Base-by-base conservation (phyloP, 2,888 invertebrate species). In the Schizotus pectinicornis region DNA sequence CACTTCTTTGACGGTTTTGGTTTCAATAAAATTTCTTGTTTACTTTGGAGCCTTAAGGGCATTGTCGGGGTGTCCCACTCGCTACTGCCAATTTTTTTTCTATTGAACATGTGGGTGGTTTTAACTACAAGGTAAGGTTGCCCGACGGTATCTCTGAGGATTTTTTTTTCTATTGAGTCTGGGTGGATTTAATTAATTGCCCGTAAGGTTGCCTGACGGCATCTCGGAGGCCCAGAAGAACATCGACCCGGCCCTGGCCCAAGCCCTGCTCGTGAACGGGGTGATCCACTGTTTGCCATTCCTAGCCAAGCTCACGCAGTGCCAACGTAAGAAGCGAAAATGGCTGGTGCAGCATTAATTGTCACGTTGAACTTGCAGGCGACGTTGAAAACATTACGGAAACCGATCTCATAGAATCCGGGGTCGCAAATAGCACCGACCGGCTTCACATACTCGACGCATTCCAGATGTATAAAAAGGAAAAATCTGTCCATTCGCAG, bases 231-330 rank as follows among this genome's bases (percentile, higher is more conserved):
- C 86, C 50, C 84, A 85, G 59, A 84, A 82, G 61, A 81, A 82
- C 66, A 80, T 91, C 39, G 88, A 91, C 74, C 89, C 89, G 11
- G 72, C 80, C 47, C 79, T 91, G 62, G 88, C 88, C 22, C 88
- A 88, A 75, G 85, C 86, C 68, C 82, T 91, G 34, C 82, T 91
- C 34, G 84, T 88, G 68, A 86, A 87, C 71, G 90, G 89, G 49
- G 90, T 88, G 8, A 84, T 90, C 67, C 90, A 91, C 74, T 91
- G 89, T 77, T 80, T 91, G 63, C 91, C 91, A 48, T 89, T 90
- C 77, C 81, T 92, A 69, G 86, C 88, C 1, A 85, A 84, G 64
- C 82, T 85, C 71, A 74, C 84, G 45, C 84, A 84, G 73, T 82
- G 82, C 57, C 79, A 81, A 64, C 80, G 83, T 72, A 79, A 81